Percentiles rank a stretch among this genome's conserved stretches.
Conservation (phyloP, 1,140 invertebrate species). For the Panonychus citri region DNA sequence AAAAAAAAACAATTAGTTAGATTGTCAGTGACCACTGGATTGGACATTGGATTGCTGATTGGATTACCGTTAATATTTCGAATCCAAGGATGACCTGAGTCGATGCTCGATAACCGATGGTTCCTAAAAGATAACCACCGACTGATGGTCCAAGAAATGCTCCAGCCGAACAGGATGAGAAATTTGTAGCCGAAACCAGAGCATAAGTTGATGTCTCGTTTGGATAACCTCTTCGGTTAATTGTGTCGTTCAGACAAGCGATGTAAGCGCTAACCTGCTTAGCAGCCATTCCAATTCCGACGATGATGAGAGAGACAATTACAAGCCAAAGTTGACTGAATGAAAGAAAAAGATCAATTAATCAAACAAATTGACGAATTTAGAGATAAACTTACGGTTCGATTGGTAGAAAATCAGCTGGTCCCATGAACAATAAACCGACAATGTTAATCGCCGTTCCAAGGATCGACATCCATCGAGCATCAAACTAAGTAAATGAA, state of each 20-base stretch:
- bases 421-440: slow-evolving; percentile 14
- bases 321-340: slow-evolving; percentile 31
- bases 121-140: slow-evolving; percentile 12
- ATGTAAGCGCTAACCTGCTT: slow-evolving; percentile 54
- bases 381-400: slow-evolving; percentile 11
- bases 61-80: slow-evolving; percentile 3
- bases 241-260: slow-evolving; percentile 44
- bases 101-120: slow-evolving; percentile 7
- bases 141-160: slow-evolving; percentile 13
- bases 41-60: no score
- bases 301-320: slow-evolving; percentile 40
- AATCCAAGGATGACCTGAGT: slow-evolving; percentile 6
- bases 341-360: not conserved
- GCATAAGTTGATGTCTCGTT: slow-evolving; percentile 59
- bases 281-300: slow-evolving; percentile 53
- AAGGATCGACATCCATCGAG: slow-evolving; percentile 7
- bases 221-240: slow-evolving; percentile 42
- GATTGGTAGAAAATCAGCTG: slow-evolving; percentile 13
- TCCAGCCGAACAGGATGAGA: slow-evolving; percentile 52
- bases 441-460: slow-evolving; percentile 6
- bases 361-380: not conserved
- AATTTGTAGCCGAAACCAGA: slow-evolving; percentile 58
- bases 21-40: no score
- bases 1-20: no score
- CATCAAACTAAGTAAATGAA: slow-evolving; percentile 1